Base-by-base conservation (phyloP, 1,140 invertebrate genomes). In the Antheraea pernyi region DNA sequence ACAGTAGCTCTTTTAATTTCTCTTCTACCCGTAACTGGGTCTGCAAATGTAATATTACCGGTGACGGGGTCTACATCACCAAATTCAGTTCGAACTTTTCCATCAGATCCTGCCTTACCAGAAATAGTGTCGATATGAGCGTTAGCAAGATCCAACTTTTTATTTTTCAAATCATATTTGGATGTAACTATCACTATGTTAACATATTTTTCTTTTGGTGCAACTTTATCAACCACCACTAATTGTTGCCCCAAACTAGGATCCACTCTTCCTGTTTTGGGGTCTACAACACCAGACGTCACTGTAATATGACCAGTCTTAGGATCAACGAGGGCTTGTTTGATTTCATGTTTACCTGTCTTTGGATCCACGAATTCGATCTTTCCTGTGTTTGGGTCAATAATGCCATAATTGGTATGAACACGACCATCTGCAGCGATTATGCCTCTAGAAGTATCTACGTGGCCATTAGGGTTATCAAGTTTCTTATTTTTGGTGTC, bases 171-270 rank as follows among this genome's bases (percentile, higher is more conserved):
- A 74, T 93, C 91, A 67, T 82, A 85, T 74, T 83, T 83, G 11
- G 90, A 91, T 7, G 93, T 95, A 10, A 94, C 93, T 58, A 94
- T 93, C 0, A 92, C 94, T 5, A 94, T 89, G 81, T 95, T 94
- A 8, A 95, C 92, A 13, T 93, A 88, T 70, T 75, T 75, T 42
- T 81, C 79, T 70, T 72, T 75, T 30, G 81, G 80, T 0, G 70
- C 67, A 84, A 94, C 94, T 72, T 93, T 94, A 74, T 95, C 94
- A n/a, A 94, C 92, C 69, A 95, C 93, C 73, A 93, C 93, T 36
- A 95, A 92, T 68, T 94, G 92, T 79, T 95, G 94, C 61, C 92
- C 94, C 39, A 95, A 81, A 39, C 78, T 84, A 0, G 88, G 79
- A 76, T 94, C 93, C 7, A 86, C 62, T 78, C 93, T 94, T 36